A percentile compares a stretch with the other conserved stretches of the same genome.
phyloP scores from a whole-genome alignment of 2,888 invertebrate genomes.

The Sphaerophoria rueppellii region DNA sequence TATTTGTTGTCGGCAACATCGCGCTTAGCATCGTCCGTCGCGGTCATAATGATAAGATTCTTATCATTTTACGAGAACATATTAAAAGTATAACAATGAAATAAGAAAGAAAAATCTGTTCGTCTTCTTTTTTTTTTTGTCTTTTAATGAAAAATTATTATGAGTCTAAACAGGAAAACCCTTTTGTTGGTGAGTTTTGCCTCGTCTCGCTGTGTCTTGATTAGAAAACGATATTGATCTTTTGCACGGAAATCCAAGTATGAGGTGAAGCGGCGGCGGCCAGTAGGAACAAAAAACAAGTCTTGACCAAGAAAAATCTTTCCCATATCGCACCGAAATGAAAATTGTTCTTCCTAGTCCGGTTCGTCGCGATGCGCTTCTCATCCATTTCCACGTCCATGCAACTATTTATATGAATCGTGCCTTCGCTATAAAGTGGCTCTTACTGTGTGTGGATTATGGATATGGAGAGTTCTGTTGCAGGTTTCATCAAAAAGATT shows the following conservation, averaged over 20 bases:
- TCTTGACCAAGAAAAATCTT: conserved; percentile 49
- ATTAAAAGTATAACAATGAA: conserved; percentile 48
- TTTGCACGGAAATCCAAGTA: conserved; percentile 63
- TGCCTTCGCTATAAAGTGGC: conserved; percentile 47
- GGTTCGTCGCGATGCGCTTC: not conserved
- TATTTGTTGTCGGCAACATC: conserved; percentile 57
- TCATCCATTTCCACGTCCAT: not conserved
- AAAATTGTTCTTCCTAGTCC: conserved; percentile 9
- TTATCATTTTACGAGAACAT: conserved; percentile 57
- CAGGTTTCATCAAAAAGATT: conserved; percentile 73
- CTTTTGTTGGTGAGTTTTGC: conserved; percentile 45
- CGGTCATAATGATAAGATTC: conserved; percentile 73
- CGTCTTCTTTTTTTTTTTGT: not conserved
- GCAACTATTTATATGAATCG: conserved; percentile 47
- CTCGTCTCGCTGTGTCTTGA: conserved; percentile 10
- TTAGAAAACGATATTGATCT: conserved; percentile 65
- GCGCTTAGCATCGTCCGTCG: conserved; percentile 39
- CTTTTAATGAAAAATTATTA: conserved; percentile 34
- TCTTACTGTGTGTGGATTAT: not conserved
- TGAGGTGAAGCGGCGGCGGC: not conserved
- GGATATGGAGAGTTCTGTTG: not conserved
- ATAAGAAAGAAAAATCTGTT: conserved; percentile 2
- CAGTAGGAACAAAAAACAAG: not conserved
- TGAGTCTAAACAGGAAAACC: conserved; percentile 48
- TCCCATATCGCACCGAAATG: conserved; percentile 63